phyloP scores from a whole-genome alignment of 2,888 invertebrate species.

The Trisateles emortualis region DNA sequence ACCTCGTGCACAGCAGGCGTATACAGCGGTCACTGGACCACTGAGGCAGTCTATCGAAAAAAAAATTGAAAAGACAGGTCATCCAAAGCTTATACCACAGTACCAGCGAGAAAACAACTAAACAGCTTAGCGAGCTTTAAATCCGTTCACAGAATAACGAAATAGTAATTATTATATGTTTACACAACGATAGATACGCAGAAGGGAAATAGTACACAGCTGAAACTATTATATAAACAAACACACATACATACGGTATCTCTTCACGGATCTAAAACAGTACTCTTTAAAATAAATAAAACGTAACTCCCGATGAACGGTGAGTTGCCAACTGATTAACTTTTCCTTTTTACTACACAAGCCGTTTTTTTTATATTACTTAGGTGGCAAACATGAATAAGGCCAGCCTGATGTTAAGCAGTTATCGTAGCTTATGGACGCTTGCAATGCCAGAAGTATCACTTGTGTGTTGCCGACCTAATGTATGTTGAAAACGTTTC shows the following conservation, averaged over 20 bases:
- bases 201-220: slow-evolving; percentile 3
- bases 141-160: neutral
- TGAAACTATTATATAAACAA: slow-evolving; percentile 8
- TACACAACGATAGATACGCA: slow-evolving; percentile 6
- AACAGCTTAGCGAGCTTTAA: neutral
- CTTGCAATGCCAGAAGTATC: too few species aligned
- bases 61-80: too few species aligned
- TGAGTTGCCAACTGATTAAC: neutral
- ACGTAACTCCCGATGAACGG: slow-evolving; percentile 2
- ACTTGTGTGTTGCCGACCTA: too few species aligned
- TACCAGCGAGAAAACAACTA: too few species aligned
- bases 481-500: too few species aligned
- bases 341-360: neutral
- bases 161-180: slow-evolving; percentile 7
- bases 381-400: too few species aligned
- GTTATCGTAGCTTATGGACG: too few species aligned
- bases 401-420: too few species aligned
- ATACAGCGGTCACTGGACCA: too few species aligned
- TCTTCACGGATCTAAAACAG: slow-evolving; percentile 8
- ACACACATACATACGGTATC: slow-evolving; percentile 3
- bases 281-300: slow-evolving; percentile 14
- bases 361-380: too few species aligned
- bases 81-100: neutral
- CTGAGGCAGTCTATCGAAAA: too few species aligned
- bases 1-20: too few species aligned